Evolutionary conservation across 2,888 invertebrate species (phyloP).

Genomic region (Drosophila picticornis): DNA sequence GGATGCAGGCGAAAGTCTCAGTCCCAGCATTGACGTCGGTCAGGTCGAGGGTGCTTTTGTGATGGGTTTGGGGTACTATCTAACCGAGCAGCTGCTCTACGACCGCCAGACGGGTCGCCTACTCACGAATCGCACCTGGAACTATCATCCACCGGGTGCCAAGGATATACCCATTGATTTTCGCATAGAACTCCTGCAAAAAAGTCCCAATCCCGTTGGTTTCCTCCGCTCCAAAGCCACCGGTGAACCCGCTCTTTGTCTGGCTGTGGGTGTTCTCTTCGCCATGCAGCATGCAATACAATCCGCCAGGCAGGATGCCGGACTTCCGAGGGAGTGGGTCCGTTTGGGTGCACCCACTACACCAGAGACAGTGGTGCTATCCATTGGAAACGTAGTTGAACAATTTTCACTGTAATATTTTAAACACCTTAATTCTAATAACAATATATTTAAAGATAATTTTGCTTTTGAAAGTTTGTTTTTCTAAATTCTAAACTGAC

Average conservation of each 20-base stretch:
- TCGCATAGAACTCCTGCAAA: conserved; percentile 88
- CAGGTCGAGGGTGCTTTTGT: conserved; percentile 93
- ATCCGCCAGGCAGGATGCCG: conserved; percentile 89
- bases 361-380: conserved; percentile 78
- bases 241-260: conserved; percentile 88
- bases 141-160: conserved; percentile 91
- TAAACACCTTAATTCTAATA: background rate
- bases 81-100: conserved; percentile 90
- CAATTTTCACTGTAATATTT: conserved; percentile 36
- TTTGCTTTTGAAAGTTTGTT: no score
- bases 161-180: conserved; percentile 93
- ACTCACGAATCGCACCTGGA: conserved; percentile 92
- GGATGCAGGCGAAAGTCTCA: conserved; percentile 90
- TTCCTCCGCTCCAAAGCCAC: conserved; percentile 91
- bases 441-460: no score
- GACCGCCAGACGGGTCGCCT: conserved; percentile 88
- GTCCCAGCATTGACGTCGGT: conserved; percentile 90
- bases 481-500: no score
- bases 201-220: conserved; percentile 86
- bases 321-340: conserved; percentile 83
- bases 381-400: conserved; percentile 65
- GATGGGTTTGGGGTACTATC: conserved; percentile 92
- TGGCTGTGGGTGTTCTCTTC: conserved; percentile 87
- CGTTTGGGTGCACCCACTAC: conserved; percentile 82
- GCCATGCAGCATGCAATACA: conserved; percentile 90